Conservation (phyloP, 2,113 vertebrate genomes). For the Nannobrachium achirus region DNA sequence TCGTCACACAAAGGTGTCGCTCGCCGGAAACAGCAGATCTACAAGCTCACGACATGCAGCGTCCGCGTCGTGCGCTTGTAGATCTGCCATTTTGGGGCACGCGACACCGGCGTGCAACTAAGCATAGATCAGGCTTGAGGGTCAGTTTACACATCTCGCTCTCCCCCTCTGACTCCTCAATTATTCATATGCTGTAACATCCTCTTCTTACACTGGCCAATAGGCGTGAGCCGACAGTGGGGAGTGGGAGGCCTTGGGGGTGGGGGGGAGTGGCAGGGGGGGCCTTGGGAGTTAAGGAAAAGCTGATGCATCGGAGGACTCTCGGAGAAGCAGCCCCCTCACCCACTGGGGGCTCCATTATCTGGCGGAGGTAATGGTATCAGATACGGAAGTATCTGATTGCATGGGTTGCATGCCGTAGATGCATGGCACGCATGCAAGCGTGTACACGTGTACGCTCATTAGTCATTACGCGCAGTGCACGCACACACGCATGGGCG, state of each 20-base stretch:
- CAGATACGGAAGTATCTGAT: slow-evolving; percentile 64
- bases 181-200: slow-evolving; percentile 75
- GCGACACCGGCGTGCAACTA: no score
- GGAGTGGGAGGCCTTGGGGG: slow-evolving; percentile 38
- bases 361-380: slow-evolving; percentile 45
- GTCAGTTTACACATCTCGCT: slow-evolving; percentile 72
- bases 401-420: slow-evolving; percentile 44
- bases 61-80: no score
- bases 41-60: no score
- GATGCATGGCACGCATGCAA: slow-evolving; percentile 23
- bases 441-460: background rate
- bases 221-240: slow-evolving; percentile 43
- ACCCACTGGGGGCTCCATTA: slow-evolving; percentile 61
- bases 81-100: no score
- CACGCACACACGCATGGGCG: background rate
- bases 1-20: no score
- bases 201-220: slow-evolving; percentile 59
- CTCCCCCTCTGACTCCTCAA: slow-evolving; percentile 58
- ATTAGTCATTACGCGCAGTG: background rate
- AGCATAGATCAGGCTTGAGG: slow-evolving; percentile 19
- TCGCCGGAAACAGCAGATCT: no score
- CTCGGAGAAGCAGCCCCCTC: slow-evolving; percentile 58
- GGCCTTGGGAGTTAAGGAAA: slow-evolving; percentile 56
- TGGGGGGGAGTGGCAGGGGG: slow-evolving; percentile 52
- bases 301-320: slow-evolving; percentile 56